These are phyloP conservation scores for Hypsibius dujardini DNA, from an alignment of 1,140 invertebrate genomes.

Conservation along the genomic window DNA sequence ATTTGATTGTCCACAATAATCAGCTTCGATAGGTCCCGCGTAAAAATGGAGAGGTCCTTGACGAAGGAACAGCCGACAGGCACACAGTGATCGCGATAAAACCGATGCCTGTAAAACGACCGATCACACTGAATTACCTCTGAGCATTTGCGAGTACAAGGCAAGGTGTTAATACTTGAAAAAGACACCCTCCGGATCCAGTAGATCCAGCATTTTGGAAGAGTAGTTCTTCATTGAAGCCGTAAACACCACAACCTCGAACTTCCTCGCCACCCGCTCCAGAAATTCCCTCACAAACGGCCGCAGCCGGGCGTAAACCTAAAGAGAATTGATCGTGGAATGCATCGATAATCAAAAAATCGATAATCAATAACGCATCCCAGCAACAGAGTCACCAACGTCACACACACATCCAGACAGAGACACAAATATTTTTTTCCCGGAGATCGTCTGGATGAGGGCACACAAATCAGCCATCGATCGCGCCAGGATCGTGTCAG, in stretches of 20 bases:
- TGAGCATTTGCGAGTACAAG: constrained; percentile 14
- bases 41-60: constrained; percentile 80
- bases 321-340: constrained; percentile 21
- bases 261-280: constrained; percentile 65
- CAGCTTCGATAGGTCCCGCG: constrained; percentile 73
- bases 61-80: constrained; percentile 91
- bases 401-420: no score
- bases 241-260: constrained; percentile 89
- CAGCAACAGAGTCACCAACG: no score
- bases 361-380: background rate
- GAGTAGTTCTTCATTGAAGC: constrained; percentile 89
- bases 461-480: no score
- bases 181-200: constrained; percentile 69
- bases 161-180: constrained; percentile 49
- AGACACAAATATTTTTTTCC: no score
- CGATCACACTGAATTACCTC: background rate
- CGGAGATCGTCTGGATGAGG: no score
- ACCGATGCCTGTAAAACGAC: constrained; percentile 41
- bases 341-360: constrained; percentile 11
- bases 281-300: constrained; percentile 81
- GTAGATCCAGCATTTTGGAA: constrained; percentile 74
- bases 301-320: constrained; percentile 73
- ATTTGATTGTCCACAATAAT: constrained; percentile 73
- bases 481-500: no score
- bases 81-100: constrained; percentile 87